phyloP scores from a whole-genome alignment of 1,140 invertebrate genomes.

The Lepidurus arcticus region DNA sequence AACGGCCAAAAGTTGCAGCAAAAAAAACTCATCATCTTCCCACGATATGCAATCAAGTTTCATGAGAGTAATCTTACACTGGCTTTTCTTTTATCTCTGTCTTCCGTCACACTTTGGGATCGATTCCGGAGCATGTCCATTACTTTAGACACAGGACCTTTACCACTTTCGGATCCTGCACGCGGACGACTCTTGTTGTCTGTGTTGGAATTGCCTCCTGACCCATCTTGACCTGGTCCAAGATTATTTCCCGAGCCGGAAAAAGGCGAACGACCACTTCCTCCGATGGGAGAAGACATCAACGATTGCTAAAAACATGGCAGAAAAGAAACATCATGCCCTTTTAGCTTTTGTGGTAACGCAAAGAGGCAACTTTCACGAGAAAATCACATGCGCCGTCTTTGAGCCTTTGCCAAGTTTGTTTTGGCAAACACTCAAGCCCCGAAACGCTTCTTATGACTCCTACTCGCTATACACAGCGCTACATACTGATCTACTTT shows the following conservation, averaged over 20 bases:
- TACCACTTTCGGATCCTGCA: slow-evolving; percentile 50
- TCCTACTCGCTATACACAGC: background rate
- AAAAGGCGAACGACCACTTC: slow-evolving; percentile 34
- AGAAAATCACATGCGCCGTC: slow-evolving; percentile 15
- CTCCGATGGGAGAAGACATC: slow-evolving; percentile 40
- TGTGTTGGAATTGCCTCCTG: slow-evolving; percentile 31
- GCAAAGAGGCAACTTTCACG: slow-evolving; percentile 37
- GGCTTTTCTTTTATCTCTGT: slow-evolving; percentile 65
- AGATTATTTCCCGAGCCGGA: slow-evolving; percentile 34
- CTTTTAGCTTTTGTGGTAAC: slow-evolving; percentile 27
- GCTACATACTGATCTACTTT: background rate
- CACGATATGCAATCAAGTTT: background rate
- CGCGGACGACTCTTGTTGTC: slow-evolving; percentile 38
- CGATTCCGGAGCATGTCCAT: slow-evolving; percentile 82
- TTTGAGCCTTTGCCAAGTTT: background rate
- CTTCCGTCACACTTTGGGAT: slow-evolving; percentile 61
- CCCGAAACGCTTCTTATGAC: background rate
- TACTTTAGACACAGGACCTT: slow-evolving; percentile 57
- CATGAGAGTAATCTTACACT: slow-evolving; percentile 46
- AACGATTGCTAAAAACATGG: slow-evolving; percentile 43
- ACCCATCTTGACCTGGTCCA: slow-evolving; percentile 38
- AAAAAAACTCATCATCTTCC: background rate
- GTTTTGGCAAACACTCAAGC: slow-evolving; percentile 8
- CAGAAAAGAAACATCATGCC: background rate
- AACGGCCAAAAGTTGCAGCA: background rate